These are phyloP conservation scores for Hucho hucho DNA, from an alignment of 2,113 vertebrate genomes.

Conservation along the genomic window DNA sequence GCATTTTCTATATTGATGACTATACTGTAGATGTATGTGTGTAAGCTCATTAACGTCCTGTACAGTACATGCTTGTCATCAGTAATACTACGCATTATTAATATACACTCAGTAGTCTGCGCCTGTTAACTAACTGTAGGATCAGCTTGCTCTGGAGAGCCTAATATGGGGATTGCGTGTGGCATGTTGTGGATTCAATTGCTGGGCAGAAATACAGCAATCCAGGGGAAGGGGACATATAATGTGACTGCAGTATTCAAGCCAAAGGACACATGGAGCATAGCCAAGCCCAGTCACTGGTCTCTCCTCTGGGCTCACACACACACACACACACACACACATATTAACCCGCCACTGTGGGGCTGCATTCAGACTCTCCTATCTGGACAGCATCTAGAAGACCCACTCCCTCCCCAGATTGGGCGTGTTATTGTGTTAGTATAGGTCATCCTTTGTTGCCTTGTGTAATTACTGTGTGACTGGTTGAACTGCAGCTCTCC, in stretches of 20 bases:
- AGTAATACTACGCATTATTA: slow-evolving; percentile 48
- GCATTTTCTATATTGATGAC: not conserved
- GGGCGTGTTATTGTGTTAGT: slow-evolving; percentile 51
- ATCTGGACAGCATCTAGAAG: slow-evolving; percentile 48
- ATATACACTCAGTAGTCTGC: slow-evolving; percentile 54
- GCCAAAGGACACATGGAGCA: slow-evolving; percentile 59
- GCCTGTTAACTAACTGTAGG: slow-evolving; percentile 59
- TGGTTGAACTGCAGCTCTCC: slow-evolving; percentile 15
- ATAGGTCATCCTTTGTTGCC: slow-evolving; percentile 53
- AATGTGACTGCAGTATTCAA: slow-evolving; percentile 65
- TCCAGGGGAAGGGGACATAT: slow-evolving; percentile 58
- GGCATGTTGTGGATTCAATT: slow-evolving; percentile 59
- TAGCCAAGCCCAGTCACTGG: slow-evolving; percentile 59
- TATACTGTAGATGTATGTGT: not conserved
- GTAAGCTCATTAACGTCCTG: slow-evolving; percentile 38
- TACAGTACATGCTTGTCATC: not conserved
- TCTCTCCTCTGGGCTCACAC: slow-evolving; percentile 48
- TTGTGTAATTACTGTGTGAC: slow-evolving; percentile 45
- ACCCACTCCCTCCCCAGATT: slow-evolving; percentile 31
- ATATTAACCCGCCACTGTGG: slow-evolving; percentile 24
- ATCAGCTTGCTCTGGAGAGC: slow-evolving; percentile 50
- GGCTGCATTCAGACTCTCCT: slow-evolving; percentile 47
- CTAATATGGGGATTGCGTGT: slow-evolving; percentile 60
- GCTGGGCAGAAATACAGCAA: slow-evolving; percentile 50
- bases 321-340: not conserved